Base-by-base conservation (phyloP, 2,888 invertebrate species). In the Hydrotaea diabolus region DNA sequence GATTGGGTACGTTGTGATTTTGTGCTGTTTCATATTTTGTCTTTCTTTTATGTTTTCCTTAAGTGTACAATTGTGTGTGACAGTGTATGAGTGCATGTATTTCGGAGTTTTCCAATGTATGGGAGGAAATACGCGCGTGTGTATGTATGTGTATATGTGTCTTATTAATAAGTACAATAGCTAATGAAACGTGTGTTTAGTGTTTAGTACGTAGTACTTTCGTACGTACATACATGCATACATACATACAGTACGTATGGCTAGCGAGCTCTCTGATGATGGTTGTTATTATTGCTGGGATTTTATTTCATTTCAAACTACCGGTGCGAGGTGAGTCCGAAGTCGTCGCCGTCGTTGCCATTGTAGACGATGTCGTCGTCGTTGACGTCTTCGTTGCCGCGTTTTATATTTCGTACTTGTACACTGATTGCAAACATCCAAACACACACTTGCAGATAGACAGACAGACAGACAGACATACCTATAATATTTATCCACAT, bases 141-240 rank as follows among this genome's bases (percentile, higher is more conserved):
- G 43, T 13, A 21, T 11, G 39, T 19, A 43, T 23, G 69, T 15
- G 21, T 31, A 21, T 66, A 19, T 66, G 66, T 39, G 26, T 59
- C n/a, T 15, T 43, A 15, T 43, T 46, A 46, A 69, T 69, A 23
- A 43, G 46, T 15, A 75, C 55, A 73, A 83, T 80, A 31, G 73
- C 76, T 83, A 83, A 80, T 83, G 77, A 83, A 83, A 83, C 83
- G 77, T 76, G 80, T 80, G 64, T 71, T 77, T 75, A 66, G 43
- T 55, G n/a, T n/a, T n/a, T n/a, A n/a, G n/a, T n/a, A 80, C n/a
- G 46, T n/a, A n/a, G n/a, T n/a, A n/a, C n/a, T n/a, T n/a, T 23
- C 57, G 46, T 39, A 9, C 21, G n/a, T 31, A 72, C 36, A 23
- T 59, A 71, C 15, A 23, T 39, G 26, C 17, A 19, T 26, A 43